Base-by-base conservation (phyloP, 2,797 vertebrate genomes). In the Rhynchonycteris naso region DNA sequence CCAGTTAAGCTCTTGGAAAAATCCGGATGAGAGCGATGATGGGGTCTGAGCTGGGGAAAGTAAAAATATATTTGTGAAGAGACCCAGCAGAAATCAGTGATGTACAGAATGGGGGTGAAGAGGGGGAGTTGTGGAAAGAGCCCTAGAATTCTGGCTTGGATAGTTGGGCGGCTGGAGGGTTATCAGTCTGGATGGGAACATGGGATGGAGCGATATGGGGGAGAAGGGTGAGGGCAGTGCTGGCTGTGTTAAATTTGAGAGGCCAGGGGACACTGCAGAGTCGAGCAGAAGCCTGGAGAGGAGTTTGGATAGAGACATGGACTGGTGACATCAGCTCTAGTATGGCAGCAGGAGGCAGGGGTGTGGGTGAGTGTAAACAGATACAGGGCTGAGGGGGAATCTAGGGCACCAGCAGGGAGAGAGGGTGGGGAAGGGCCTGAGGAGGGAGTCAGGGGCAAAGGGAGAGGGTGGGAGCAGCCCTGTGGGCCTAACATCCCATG, bases 1-100 rank as follows among this genome's bases (percentile, higher is more conserved):
- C 22, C 71, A 71, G 33, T 28, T 43, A 82, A 76, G 47, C 61
- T 84, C 71, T 68, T 81, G 58, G 76, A 54, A 71, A 81, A 92
- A 33, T 80, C 26, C 71, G 21, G 43, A 54, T 22, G 50, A 80
- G 71, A 72, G 38, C 52, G 38, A 58, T 18, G 59, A 47, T 33
- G 71, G 50, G 63, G 13, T 2, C 30, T 91, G 38, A 74, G 58
- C 12, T 35, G 43, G 56, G 8, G 56, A 75, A 19, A 72, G 47
- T 88, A 43, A 72, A 63, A 43, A 12, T 28, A 8, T 7, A 78
- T 63, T n/a, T 43, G 50, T 30, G 11, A 69, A 74, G 66, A 84
- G 50, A 50, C 28, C 10, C 52, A 47, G 83, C 19, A 81, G 63
- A 47, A 72, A 26, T 24, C 35, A 52, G 33, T 19, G 72, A 54